Conservation (phyloP, 2,113 vertebrate species). For the Passer montanus region DNA sequence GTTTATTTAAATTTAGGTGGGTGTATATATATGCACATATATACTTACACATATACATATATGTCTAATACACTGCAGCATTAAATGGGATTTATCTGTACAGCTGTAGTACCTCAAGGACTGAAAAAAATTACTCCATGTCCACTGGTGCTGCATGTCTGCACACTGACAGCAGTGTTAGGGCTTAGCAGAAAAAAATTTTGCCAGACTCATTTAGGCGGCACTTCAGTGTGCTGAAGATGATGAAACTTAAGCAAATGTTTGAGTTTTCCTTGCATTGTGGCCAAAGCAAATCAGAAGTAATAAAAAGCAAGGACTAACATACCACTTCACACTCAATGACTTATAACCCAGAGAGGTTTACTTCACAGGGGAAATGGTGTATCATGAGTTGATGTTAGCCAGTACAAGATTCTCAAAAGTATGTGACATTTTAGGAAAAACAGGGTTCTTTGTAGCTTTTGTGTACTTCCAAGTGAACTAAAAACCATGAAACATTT, state of each 20-base stretch:
- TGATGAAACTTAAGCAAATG: conserved; percentile 37
- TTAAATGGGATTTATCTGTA: not conserved
- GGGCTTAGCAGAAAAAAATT: not conserved
- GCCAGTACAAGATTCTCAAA: not conserved
- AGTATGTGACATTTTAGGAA: not conserved
- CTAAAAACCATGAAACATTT: not conserved
- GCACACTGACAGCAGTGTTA: not conserved
- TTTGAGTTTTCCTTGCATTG: conserved; percentile 30
- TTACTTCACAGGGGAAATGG: conserved; percentile 11
- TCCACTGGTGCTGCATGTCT: not conserved
- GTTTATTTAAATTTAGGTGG: not conserved
- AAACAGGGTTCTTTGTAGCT: not conserved
- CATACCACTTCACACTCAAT: not conserved
- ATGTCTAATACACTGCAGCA: not conserved
- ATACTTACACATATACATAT: not conserved
- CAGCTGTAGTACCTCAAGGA: not conserved
- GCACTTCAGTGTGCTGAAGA: not conserved
- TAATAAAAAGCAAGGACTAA: conserved; percentile 2
- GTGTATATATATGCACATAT: not conserved
- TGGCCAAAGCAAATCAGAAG: conserved; percentile 34
- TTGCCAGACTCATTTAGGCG: not conserved
- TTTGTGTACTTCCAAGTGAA: not conserved
- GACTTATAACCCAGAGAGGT: not conserved
- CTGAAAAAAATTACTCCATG: not conserved
- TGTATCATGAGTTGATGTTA: not conserved